Percentiles rank a stretch among this genome's conserved stretches.
These are phyloP conservation scores for Anguilla rostrata DNA, from an alignment of 2,113 vertebrate species.

Conservation along the genomic window DNA sequence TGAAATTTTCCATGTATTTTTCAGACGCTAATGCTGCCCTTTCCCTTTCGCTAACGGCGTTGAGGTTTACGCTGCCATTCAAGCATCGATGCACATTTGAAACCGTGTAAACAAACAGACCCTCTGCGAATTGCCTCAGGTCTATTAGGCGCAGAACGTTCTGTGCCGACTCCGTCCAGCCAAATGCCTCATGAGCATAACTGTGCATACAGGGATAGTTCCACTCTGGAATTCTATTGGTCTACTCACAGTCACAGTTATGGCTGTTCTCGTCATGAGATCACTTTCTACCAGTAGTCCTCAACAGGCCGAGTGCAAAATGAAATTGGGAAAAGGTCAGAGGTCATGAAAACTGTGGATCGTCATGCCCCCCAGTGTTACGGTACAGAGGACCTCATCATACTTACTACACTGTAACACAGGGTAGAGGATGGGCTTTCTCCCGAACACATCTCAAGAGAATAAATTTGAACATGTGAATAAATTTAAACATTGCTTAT, in stretches of 20 bases:
- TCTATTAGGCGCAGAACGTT: conserved; percentile 23
- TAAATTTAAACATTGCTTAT: no score
- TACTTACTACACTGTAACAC: no score
- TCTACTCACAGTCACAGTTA: neutral
- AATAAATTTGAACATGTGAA: no score
- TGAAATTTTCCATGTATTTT: neutral
- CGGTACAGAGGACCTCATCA: no score
- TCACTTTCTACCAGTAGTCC: neutral
- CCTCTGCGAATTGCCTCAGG: conserved; percentile 19
- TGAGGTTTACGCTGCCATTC: conserved; percentile 25
- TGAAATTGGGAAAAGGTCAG: no score
- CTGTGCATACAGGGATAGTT: neutral
- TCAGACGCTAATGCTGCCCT: no score
- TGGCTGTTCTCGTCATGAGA: neutral
- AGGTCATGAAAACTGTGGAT: no score
- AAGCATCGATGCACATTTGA: conserved; percentile 42
- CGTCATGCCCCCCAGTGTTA: no score
- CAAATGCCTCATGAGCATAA: neutral
- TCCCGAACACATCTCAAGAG: no score
- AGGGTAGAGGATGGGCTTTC: no score
- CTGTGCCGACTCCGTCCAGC: conserved; percentile 12
- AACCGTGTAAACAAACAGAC: conserved; percentile 37
- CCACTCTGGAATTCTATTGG: neutral
- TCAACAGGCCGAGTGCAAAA: no score
- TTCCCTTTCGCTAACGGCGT: conserved; percentile 1